phyloP scores from a whole-genome alignment of 2,113 vertebrate species.

The Lepisosteus oculatus region DNA sequence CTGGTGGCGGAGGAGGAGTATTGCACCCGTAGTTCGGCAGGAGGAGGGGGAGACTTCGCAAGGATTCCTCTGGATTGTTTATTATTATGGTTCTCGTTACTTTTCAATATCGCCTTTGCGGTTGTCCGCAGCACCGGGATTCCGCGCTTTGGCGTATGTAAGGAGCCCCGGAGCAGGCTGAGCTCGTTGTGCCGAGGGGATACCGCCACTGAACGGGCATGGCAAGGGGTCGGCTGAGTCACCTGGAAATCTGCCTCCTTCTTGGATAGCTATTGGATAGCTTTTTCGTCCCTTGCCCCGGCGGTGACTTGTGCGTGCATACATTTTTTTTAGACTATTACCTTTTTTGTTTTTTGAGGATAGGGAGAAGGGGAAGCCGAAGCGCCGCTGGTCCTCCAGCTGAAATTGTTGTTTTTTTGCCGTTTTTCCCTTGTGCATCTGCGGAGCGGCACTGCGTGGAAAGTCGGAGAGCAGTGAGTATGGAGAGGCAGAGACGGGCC shows the following conservation, averaged over 20 bases:
- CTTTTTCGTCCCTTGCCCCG: background rate
- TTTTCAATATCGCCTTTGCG: background rate
- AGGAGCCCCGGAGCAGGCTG: too few relatives aligned
- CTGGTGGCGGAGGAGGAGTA: conserved; percentile 29
- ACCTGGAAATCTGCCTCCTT: conserved; percentile 13
- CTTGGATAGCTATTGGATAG: background rate
- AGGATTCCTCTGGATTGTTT: background rate
- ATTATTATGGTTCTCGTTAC: conserved; percentile 1
- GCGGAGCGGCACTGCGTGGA: background rate
- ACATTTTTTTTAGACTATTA: conserved; percentile 33
- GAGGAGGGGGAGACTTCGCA: conserved; percentile 1
- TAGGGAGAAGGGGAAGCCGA: background rate
- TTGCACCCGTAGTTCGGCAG: conserved; percentile 23
- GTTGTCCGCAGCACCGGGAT: background rate
- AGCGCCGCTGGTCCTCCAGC: background rate
- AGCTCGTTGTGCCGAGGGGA: too few relatives aligned
- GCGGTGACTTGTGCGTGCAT: conserved; percentile 2
- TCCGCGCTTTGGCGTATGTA: background rate
- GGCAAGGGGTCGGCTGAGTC: conserved; percentile 6
- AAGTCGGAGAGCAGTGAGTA: conserved; percentile 30
- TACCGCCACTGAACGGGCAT: background rate
- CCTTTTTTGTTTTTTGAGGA: conserved; percentile 15
- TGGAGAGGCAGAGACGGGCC: conserved; percentile 48
- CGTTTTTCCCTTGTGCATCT: conserved; percentile 8
- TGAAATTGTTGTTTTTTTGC: background rate